Percentiles rank a stretch among this genome's conserved stretches.
Evolutionary conservation across 2,888 invertebrate species (phyloP).

Genomic region (Antheraea yamamai): DNA sequence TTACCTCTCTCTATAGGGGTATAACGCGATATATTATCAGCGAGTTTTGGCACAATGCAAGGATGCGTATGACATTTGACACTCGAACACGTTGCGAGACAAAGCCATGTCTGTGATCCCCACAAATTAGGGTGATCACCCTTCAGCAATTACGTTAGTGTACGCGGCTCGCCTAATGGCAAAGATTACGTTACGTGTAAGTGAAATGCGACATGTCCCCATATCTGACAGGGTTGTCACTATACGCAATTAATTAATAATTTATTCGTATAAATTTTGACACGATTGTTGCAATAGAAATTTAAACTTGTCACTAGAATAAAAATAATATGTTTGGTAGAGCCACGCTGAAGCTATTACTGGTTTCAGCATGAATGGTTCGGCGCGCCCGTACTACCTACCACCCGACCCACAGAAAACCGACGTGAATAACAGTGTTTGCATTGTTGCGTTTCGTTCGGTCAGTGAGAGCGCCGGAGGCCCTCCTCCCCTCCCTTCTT

Average conservation of each 20-base stretch:
- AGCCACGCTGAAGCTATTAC: too few species aligned
- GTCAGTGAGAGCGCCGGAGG: too few species aligned
- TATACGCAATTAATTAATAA: neutral
- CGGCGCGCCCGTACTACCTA: too few species aligned
- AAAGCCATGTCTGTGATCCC: slow-evolving; percentile 54
- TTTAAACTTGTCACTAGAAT: neutral
- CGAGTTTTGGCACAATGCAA: slow-evolving; percentile 30
- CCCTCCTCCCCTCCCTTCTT: too few species aligned
- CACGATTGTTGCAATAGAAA: neutral
- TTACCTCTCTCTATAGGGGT: neutral
- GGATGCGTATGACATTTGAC: slow-evolving; percentile 58
- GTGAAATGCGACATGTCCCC: slow-evolving; percentile 60
- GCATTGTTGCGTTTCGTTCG: too few species aligned
- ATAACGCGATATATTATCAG: neutral
- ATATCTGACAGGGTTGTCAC: slow-evolving; percentile 44
- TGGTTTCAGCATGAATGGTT: too few species aligned
- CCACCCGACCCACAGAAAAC: too few species aligned
- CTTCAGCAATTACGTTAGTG: slow-evolving; percentile 68
- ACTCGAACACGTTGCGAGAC: slow-evolving; percentile 55
- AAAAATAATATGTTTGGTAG: too few species aligned
- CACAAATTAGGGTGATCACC: slow-evolving; percentile 72
- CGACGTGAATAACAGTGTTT: too few species aligned
- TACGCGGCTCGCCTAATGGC: slow-evolving; percentile 68
- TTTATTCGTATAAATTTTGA: neutral
- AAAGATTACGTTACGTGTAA: slow-evolving; percentile 70